Base-by-base conservation (phyloP, 2,113 vertebrate species). In the Drymodes brunneopygia region DNA sequence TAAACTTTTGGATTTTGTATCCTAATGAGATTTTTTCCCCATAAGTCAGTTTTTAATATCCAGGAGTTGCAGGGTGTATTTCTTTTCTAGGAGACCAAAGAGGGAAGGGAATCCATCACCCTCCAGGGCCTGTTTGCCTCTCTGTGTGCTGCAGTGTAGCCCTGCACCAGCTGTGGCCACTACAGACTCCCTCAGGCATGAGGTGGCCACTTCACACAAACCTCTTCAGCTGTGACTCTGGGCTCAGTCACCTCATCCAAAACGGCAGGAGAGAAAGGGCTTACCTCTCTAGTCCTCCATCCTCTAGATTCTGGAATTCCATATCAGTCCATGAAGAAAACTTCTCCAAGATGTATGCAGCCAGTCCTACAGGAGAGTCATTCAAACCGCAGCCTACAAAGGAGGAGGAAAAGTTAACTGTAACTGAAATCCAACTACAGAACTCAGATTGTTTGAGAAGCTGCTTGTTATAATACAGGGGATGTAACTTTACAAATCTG, bases 311-410 rank as follows among this genome's bases (percentile, higher is more conserved):
- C 20, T 6, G 86, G 93, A 97, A 98, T 64, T 97, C 95, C 0
- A 50, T 2, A 40, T 98, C 96, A 44, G 98, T 98, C 98, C 98
- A 98, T 0, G 97, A 97, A 15, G 98, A 98, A 90, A 98, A 98
- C 81, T 98, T 98, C 94, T 98, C 98, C 60, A 98, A 75, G 65
- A 98, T 97, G 47, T 98, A 98, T 8, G 98, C 97, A 11, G 98
- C 98, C 92, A 98, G 92, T 13, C 98, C 98, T n/a, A 97, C 96
- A 0, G 98, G 98, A 44, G 98, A 98, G 90, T 98, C 97, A 36
- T 98, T 98, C 86, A 98, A 94, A 22, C 94, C 97, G 47, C 97
- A 98, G 65, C 98, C 98, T 98, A 86, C 18, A 58, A 53, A 40
- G 57, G 51, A 86, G 8, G 27, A 86, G 31, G 57, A 20, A 54